phyloP scores from a whole-genome alignment of 2,888 invertebrate genomes.

The Drosophila siamana region DNA sequence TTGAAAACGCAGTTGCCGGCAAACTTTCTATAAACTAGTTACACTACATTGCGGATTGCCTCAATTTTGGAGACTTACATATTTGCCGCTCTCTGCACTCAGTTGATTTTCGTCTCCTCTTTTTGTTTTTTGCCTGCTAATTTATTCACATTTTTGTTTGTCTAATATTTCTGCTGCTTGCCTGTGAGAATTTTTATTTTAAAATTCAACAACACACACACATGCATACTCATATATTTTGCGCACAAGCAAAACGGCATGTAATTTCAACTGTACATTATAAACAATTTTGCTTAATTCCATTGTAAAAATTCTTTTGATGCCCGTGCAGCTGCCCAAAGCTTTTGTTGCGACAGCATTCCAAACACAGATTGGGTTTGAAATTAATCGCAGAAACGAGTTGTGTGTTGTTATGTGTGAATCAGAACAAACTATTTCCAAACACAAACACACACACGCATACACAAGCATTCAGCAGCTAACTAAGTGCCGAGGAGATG shows the following conservation, averaged over 20 bases:
- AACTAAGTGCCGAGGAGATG: conserved; percentile 3
- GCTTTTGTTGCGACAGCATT: conserved; percentile 1
- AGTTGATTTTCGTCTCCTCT: conserved; percentile 2
- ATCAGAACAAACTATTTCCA: conserved; percentile 12
- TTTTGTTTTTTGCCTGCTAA: conserved; percentile 20
- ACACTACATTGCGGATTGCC: conserved; percentile 35
- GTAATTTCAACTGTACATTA: conserved; percentile 17
- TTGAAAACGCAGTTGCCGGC: conserved; percentile 39
- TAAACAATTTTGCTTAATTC: conserved; percentile 36
- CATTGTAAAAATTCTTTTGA: conserved; percentile 17
- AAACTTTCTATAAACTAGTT: conserved; percentile 70
- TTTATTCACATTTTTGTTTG: conserved; percentile 33
- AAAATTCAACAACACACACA: conserved; percentile 9
- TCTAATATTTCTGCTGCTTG: conserved; percentile 9
- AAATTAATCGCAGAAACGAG: conserved; percentile 18
- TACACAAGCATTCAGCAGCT: not conserved
- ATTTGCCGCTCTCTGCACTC: conserved; percentile 13
- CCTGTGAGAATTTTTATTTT: conserved; percentile 15
- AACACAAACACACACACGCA: not conserved
- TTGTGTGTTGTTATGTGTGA: not conserved
- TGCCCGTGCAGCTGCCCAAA: conserved; percentile 38
- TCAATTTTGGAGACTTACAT: conserved; percentile 20
- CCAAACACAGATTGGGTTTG: conserved; percentile 8
- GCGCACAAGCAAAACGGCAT: conserved; percentile 2
- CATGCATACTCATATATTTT: not conserved